phyloP scores from a whole-genome alignment of 2,888 invertebrate genomes.

The Erebia aethiops region DNA sequence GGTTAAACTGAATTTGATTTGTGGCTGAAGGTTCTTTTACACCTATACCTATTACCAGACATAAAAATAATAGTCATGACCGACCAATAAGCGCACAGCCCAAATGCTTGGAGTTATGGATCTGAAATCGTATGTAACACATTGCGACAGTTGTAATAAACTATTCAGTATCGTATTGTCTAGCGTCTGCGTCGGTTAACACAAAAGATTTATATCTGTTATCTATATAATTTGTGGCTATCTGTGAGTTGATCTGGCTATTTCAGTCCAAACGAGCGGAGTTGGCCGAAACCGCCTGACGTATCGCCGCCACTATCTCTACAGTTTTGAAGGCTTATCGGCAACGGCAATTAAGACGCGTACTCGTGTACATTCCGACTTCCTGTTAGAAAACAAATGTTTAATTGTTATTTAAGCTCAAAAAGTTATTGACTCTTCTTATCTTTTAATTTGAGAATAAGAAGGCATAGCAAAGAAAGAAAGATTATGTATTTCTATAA shows the following conservation, averaged over 20 bases:
- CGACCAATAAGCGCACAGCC: no score
- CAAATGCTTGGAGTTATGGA: no score
- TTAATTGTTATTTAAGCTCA: background rate
- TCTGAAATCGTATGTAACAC: no score
- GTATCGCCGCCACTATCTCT: constrained; percentile 34
- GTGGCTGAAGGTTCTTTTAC: no score
- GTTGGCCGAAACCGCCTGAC: constrained; percentile 15
- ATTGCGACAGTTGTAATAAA: background rate
- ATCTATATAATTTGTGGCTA: constrained; percentile 39
- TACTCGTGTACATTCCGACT: background rate
- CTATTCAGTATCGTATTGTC: background rate
- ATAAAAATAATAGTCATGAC: no score
- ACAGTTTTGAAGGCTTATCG: constrained; percentile 34
- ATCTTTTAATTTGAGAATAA: background rate
- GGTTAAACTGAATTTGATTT: no score
- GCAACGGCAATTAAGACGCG: constrained; percentile 5
- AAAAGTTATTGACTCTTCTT: background rate
- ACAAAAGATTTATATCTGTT: constrained; percentile 31
- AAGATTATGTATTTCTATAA: background rate
- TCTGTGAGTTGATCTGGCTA: constrained; percentile 35
- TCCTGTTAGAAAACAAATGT: background rate
- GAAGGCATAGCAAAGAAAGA: background rate
- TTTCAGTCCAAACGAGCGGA: constrained; percentile 32
- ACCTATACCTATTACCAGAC: no score
- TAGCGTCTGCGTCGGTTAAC: background rate